phyloP scores from a whole-genome alignment of 2,888 invertebrate species.

The Fragum sueziense region DNA sequence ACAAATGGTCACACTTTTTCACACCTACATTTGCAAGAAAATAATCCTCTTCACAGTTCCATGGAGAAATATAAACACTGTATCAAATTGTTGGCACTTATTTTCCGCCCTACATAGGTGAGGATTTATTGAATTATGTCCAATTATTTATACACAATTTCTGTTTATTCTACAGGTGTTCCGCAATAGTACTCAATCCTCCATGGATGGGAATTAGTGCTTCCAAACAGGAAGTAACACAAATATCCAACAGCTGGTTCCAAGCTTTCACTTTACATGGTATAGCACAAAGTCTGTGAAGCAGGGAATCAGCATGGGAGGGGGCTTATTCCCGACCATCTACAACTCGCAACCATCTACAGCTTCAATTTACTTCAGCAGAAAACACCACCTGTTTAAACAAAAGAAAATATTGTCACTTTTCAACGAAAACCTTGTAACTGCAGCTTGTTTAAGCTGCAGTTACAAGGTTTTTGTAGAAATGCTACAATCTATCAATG shows the following conservation, averaged over 20 bases:
- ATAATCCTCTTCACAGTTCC: too few relatives aligned
- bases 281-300: not conserved
- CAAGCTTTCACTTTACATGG: not conserved
- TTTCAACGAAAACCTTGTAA: too few relatives aligned
- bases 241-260: not conserved
- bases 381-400: constrained; percentile 19
- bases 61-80: too few relatives aligned
- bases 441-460: too few relatives aligned
- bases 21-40: too few relatives aligned
- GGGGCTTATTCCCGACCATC: not conserved
- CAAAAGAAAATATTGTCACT: not conserved
- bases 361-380: not conserved
- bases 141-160: too few relatives aligned
- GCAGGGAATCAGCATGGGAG: not conserved
- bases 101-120: not conserved
- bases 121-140: not conserved
- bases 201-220: not conserved
- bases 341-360: not conserved
- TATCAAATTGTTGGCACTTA: too few relatives aligned
- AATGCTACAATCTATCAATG: too few relatives aligned
- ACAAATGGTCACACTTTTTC: too few relatives aligned
- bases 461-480: too few relatives aligned
- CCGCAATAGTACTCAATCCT: too few relatives aligned
- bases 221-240: not conserved
- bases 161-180: too few relatives aligned